phyloP scores from a whole-genome alignment of 2,113 vertebrate genomes.

The Thalassoma bifasciatum region DNA sequence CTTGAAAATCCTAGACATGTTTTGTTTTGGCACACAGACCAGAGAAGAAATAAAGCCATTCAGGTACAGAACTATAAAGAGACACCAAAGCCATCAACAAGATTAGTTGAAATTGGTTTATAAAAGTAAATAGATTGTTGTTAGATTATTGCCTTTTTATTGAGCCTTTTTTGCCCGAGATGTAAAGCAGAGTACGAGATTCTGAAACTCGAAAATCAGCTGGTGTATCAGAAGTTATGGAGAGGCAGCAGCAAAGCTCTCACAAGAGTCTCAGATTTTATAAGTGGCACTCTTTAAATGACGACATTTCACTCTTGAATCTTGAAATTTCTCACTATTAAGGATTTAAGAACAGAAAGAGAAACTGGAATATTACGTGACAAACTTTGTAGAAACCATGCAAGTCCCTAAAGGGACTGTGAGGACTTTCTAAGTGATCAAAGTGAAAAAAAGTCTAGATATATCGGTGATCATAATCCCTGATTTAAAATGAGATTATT shows the following conservation, averaged over 20 bases:
- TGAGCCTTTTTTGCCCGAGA: no score
- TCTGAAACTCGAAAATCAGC: neutral
- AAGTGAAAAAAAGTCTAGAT: no score
- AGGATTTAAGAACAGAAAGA: neutral
- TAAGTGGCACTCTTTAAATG: neutral
- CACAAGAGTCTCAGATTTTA: neutral
- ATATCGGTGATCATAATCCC: no score
- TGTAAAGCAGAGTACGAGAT: neutral
- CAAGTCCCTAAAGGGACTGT: no score
- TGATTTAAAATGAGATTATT: no score
- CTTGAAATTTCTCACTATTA: neutral
- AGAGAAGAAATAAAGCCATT: neutral
- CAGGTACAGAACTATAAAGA: neutral
- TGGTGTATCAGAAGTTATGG: conserved; percentile 12
- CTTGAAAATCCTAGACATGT: no score
- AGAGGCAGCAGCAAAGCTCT: neutral
- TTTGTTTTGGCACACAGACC: no score
- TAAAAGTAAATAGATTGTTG: neutral
- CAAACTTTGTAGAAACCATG: neutral
- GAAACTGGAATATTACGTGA: neutral
- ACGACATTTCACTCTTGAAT: neutral
- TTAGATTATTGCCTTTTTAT: neutral
- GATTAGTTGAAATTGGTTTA: neutral
- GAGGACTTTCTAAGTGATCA: no score
- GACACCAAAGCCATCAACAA: neutral